Evolutionary conservation across 2,113 vertebrate genomes (phyloP).

Genomic region (Tetrao urogallus): DNA sequence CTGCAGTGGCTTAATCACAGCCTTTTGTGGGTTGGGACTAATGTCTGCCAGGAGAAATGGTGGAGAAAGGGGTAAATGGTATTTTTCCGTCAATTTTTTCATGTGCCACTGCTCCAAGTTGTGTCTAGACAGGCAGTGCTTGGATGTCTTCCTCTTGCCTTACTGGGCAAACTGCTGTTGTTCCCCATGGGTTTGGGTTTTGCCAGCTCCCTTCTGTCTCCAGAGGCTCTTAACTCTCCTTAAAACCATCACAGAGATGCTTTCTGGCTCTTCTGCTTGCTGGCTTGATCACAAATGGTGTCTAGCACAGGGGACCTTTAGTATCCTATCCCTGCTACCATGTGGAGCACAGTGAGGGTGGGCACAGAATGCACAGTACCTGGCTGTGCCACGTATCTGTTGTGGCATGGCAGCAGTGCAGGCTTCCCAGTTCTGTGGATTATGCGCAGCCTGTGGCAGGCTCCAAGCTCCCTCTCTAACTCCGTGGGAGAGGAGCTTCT

Average conservation of each 20-base stretch:
- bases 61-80: background rate
- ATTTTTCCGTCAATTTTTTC: conserved; percentile 29
- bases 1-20: background rate
- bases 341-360: background rate
- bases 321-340: background rate
- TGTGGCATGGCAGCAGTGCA: background rate
- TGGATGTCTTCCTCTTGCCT: conserved; percentile 14
- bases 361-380: background rate
- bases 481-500: background rate
- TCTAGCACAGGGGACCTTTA: background rate
- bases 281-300: background rate
- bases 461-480: background rate
- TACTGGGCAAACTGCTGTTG: background rate
- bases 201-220: background rate
- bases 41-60: background rate
- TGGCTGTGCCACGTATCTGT: background rate
- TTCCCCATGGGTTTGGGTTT: background rate
- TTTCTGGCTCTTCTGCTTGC: background rate
- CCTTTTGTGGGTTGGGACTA: background rate
- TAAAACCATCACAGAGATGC: background rate
- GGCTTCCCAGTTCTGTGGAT: background rate
- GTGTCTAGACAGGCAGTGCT: conserved; percentile 23
- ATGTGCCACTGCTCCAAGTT: background rate
- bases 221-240: background rate
- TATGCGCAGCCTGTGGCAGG: background rate